Percentiles rank a stretch among this genome's conserved stretches.
phyloP scores from a whole-genome alignment of 2,113 vertebrate genomes.

The Mobula hypostoma region DNA sequence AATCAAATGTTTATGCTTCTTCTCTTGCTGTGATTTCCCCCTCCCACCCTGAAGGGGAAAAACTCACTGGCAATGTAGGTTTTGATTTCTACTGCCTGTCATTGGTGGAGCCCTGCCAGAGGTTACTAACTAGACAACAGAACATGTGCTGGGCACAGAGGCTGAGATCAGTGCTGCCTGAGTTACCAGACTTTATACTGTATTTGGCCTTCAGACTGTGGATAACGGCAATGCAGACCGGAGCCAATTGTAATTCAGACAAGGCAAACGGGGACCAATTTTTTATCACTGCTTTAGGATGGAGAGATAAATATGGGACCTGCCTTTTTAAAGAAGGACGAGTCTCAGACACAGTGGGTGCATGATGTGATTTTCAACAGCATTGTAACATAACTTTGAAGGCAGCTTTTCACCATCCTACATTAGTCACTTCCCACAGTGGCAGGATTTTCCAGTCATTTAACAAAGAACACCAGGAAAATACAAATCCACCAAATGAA shows the following conservation, averaged over 20 bases:
- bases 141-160: not conserved
- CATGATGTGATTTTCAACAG: not conserved
- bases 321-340: too few species aligned
- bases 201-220: not conserved
- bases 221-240: not conserved
- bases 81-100: not conserved
- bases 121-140: not conserved
- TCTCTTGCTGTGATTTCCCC: not conserved
- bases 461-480: not conserved
- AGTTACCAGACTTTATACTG: not conserved
- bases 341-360: not conserved
- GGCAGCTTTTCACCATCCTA: not conserved
- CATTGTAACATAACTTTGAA: too few species aligned
- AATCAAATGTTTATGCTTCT: not conserved
- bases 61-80: not conserved
- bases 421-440: not conserved
- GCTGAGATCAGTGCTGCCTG: not conserved
- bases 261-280: not conserved
- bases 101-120: too few species aligned
- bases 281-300: not conserved
- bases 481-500: constrained; percentile 4
- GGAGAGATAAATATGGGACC: not conserved
- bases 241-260: not conserved
- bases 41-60: not conserved
- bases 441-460: not conserved